These are phyloP conservation scores for Typhlichthys eigenmanni DNA, from an alignment of 2,797 vertebrate genomes.

Conservation along the genomic window DNA sequence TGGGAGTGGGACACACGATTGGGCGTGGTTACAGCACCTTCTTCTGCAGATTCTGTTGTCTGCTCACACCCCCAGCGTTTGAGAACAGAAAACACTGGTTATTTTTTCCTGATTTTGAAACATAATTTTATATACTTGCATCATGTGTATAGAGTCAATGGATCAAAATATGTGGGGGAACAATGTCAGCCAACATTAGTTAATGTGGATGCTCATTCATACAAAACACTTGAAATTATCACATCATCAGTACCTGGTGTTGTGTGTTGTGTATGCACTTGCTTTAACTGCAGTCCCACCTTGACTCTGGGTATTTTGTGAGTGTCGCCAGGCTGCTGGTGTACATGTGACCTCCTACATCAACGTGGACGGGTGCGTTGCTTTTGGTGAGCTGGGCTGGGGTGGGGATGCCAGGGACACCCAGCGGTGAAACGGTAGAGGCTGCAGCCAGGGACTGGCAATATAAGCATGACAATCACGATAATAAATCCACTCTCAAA, in stretches of 20 bases:
- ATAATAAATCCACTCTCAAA: neutral
- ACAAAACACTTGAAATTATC: no score
- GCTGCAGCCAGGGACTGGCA: slow-evolving; percentile 83
- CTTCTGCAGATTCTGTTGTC: no score
- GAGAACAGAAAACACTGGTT: no score
- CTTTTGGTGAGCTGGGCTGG: slow-evolving; percentile 93
- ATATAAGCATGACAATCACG: neutral
- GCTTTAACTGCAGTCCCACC: slow-evolving; percentile 76
- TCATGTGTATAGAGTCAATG: no score
- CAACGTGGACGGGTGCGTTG: slow-evolving; percentile 96
- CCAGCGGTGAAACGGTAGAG: slow-evolving; percentile 86
- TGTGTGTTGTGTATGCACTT: neutral
- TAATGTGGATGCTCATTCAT: no score
- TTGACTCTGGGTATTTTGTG: slow-evolving; percentile 94
- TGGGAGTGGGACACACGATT: no score
- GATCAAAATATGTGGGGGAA: no score
- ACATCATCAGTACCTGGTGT: neutral
- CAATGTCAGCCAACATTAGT: no score
- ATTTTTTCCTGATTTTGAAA: no score
- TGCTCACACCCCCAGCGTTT: no score
- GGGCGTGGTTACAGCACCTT: no score
- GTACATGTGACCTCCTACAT: slow-evolving; percentile 97
- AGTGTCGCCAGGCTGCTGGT: slow-evolving; percentile 97
- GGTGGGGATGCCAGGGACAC: slow-evolving; percentile 89
- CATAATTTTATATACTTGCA: no score